Conservation (phyloP, 2,113 vertebrate species). For the Platycercus adscitus region DNA sequence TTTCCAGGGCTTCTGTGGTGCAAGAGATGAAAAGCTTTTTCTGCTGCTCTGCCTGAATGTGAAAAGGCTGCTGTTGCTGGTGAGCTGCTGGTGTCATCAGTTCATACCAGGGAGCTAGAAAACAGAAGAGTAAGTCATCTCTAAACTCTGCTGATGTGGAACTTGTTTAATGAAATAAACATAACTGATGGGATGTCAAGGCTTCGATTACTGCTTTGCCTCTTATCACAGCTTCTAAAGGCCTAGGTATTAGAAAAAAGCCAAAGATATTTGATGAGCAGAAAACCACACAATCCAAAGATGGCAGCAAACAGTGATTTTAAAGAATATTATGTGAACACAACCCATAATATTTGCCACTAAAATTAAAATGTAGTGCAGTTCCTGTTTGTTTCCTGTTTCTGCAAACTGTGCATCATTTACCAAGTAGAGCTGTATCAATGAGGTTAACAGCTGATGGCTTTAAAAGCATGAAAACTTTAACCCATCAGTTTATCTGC, state of each 20-base stretch:
- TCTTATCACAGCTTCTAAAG: not conserved
- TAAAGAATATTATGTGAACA: not conserved
- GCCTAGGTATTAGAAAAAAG: not conserved
- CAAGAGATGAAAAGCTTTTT: not conserved
- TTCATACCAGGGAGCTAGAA: constrained; percentile 32
- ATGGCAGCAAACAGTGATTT: not conserved
- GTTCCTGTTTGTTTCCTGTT: not conserved
- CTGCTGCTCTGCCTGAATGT: not conserved
- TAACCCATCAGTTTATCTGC: not conserved
- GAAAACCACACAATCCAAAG: not conserved
- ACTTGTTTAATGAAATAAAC: not conserved
- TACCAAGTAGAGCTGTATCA: not conserved
- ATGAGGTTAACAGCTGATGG: not conserved
- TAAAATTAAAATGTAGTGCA: not conserved
- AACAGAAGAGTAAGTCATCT: not conserved
- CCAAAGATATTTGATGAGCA: not conserved
- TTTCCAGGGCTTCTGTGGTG: not conserved
- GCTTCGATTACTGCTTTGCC: not conserved
- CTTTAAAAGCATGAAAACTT: not conserved
- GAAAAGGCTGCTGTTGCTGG: not conserved
- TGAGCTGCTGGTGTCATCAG: not conserved
- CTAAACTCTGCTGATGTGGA: not conserved
- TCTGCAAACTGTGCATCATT: not conserved
- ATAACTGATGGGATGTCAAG: not conserved
- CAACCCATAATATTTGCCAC: not conserved